phyloP scores from a whole-genome alignment of 2,888 invertebrate genomes.

The Aleiodes testaceus region DNA sequence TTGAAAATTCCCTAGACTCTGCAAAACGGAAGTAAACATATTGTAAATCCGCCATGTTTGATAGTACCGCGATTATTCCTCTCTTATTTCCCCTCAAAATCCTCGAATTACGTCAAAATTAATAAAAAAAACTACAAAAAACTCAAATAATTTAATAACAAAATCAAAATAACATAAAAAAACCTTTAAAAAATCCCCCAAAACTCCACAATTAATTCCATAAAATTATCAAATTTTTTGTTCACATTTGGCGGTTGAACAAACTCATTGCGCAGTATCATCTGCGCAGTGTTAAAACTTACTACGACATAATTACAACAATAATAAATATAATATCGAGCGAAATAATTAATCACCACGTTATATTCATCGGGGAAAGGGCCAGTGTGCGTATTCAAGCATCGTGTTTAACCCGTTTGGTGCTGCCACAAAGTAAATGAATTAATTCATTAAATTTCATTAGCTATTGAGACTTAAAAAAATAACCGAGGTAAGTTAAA shows the following conservation, averaged over 20 bases:
- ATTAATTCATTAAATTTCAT: no score
- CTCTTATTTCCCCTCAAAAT: background rate
- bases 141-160: no score
- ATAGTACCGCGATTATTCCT: background rate
- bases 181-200: background rate
- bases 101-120: background rate
- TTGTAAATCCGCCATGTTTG: constrained; percentile 30
- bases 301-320: constrained; percentile 27
- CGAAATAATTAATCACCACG: constrained; percentile 38
- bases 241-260: constrained; percentile 31
- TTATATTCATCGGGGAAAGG: background rate
- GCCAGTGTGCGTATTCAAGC: constrained; percentile 2
- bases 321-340: constrained; percentile 35
- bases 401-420: background rate
- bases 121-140: background rate
- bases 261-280: constrained; percentile 32
- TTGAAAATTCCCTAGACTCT: constrained; percentile 11
- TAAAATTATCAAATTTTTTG: constrained; percentile 8
- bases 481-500: background rate
- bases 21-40: constrained; percentile 37
- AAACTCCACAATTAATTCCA: background rate
- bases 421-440: no score
- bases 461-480: no score
- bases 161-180: no score
- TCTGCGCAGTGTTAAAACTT: constrained; percentile 32